phyloP scores from a whole-genome alignment of 2,113 vertebrate genomes.

The Macaca mulatta region DNA sequence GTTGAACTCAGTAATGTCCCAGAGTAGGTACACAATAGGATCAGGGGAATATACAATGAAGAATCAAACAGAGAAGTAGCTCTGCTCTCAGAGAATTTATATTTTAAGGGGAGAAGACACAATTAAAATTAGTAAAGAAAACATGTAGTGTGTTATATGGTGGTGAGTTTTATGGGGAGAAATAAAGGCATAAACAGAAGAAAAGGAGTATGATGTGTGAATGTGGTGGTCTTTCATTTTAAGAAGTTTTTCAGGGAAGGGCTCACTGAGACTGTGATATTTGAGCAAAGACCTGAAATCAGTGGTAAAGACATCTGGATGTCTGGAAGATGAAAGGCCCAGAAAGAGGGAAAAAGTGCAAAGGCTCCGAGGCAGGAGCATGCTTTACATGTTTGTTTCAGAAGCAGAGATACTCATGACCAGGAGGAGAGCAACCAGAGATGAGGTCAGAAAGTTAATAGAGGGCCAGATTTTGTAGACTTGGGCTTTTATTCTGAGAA shows the following conservation, averaged over 20 bases:
- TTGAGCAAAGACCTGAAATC: neutral
- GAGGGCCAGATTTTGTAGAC: neutral
- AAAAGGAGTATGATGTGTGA: neutral
- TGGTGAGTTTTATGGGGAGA: neutral
- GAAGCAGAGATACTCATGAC: neutral
- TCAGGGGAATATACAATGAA: neutral
- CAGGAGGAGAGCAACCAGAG: neutral
- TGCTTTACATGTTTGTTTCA: neutral
- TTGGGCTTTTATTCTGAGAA: neutral
- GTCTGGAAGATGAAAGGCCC: neutral
- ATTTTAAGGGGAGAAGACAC: neutral
- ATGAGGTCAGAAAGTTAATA: neutral
- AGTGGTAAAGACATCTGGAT: neutral
- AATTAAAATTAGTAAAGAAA: slow-evolving; percentile 18
- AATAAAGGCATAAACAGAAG: neutral
- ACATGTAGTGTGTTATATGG: neutral
- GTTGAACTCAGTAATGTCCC: neutral
- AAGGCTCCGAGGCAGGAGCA: neutral
- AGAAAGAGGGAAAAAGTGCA: neutral
- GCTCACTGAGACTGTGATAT: neutral
- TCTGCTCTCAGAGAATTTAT: neutral
- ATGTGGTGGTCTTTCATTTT: neutral
- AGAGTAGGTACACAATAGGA: neutral
- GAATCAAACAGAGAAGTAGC: neutral
- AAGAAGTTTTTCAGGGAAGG: neutral